Percentiles rank a stretch among this genome's conserved stretches.
These are phyloP conservation scores for Sebastolobus altivelis DNA, from an alignment of 2,797 vertebrate species.

Conservation along the genomic window DNA sequence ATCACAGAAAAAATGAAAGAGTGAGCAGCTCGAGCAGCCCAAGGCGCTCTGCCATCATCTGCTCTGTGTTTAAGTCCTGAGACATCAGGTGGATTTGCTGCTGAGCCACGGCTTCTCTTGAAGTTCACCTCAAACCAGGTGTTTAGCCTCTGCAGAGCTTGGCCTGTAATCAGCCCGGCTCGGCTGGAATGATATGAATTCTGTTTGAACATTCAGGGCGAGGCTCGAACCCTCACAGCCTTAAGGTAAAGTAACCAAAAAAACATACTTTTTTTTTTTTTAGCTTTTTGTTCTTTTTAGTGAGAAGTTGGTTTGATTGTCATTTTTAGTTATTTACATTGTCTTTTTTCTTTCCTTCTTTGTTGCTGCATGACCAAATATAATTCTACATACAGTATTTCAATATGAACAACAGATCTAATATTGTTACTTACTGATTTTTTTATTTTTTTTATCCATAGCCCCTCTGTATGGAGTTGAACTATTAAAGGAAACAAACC, in stretches of 20 bases:
- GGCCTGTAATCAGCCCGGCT: constrained; percentile 53
- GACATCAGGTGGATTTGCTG: constrained; percentile 39
- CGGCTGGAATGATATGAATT: constrained; percentile 43
- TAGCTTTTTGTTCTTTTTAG: no score
- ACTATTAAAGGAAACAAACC: not conserved
- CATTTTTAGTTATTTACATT: not conserved
- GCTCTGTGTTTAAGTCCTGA: constrained; percentile 47
- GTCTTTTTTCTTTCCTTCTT: not conserved
- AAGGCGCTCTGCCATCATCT: constrained; percentile 35
- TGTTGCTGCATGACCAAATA: not conserved
- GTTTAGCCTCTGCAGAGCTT: constrained; percentile 9
- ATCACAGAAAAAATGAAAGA: not conserved
- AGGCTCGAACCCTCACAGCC: not conserved
- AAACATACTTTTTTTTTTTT: not conserved
- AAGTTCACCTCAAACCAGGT: constrained; percentile 65
- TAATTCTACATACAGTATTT: not conserved
- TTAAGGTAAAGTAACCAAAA: not conserved
- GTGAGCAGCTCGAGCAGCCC: not conserved
- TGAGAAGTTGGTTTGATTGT: not conserved
- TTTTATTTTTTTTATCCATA: not conserved
- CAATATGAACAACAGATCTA: not conserved
- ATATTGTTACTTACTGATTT: not conserved
- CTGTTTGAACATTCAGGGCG: constrained; percentile 21
- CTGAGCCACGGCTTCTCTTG: constrained; percentile 32
- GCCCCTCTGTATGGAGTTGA: not conserved